phyloP scores from a whole-genome alignment of 2,113 vertebrate genomes.

The Anoura caudifer region DNA sequence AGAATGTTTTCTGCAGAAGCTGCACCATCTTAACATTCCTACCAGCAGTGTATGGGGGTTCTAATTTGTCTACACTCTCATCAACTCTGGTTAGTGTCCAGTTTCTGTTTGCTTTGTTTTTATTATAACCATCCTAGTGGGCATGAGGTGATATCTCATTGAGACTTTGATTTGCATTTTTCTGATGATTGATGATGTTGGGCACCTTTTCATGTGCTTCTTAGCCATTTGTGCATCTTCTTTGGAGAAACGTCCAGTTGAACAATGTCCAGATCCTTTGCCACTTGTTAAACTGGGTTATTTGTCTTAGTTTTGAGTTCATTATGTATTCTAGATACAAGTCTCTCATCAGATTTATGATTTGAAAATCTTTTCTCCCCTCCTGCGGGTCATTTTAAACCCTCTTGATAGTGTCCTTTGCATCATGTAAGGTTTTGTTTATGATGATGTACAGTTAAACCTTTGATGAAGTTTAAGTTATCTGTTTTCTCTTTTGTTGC shows the following conservation, averaged over 20 bases:
- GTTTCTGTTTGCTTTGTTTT: not conserved
- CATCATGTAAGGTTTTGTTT: not conserved
- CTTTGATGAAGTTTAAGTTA: not conserved
- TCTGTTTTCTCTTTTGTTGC: not conserved
- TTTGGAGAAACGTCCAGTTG: not conserved
- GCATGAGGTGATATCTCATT: not conserved
- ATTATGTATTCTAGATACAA: not conserved
- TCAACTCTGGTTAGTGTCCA: not conserved
- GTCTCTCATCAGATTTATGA: not conserved
- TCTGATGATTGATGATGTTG: not conserved
- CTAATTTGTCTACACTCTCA: not conserved
- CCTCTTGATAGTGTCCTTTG: not conserved
- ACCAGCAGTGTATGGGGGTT: not conserved
- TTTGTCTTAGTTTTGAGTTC: not conserved
- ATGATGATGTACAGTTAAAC: not conserved
- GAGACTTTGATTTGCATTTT: not conserved
- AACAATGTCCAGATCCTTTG: not conserved
- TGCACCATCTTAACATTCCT: not conserved
- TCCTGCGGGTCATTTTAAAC: not conserved
- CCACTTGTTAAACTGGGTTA: not conserved
- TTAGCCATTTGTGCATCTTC: not conserved
- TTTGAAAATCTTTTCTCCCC: not conserved
- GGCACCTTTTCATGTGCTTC: not conserved
- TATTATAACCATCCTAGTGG: not conserved
- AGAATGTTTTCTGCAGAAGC: not conserved